A percentile compares a stretch with the other conserved stretches of the same genome.
These are phyloP conservation scores for Coregonus suidteri DNA, from an alignment of 2,797 vertebrate species.

Conservation along the genomic window DNA sequence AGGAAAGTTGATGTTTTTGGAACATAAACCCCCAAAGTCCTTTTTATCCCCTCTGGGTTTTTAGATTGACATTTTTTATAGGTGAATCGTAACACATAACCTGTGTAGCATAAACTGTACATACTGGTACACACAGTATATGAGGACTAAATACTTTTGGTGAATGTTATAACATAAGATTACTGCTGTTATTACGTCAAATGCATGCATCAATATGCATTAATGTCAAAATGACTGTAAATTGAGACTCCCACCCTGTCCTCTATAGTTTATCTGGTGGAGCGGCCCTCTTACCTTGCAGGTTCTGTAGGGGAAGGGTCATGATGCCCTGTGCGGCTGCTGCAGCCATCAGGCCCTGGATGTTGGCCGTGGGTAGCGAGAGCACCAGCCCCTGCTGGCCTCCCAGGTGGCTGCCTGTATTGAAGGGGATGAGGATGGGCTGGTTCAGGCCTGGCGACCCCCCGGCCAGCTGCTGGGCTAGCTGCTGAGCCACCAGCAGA, in stretches of 20 bases:
- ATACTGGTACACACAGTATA: neutral
- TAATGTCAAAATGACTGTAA: neutral
- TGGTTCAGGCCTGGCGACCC: constrained; percentile 91
- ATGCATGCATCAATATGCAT: neutral
- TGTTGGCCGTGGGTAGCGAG: constrained; percentile 94
- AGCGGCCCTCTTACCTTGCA: constrained; percentile 87
- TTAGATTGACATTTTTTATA: neutral
- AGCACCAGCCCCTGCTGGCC: constrained; percentile 98
- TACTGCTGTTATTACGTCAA: neutral
- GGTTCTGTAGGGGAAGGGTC: constrained; percentile 98
- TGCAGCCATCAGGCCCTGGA: constrained; percentile 97
- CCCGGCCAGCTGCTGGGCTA: constrained; percentile 94
- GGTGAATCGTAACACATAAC: neutral
- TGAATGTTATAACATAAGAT: neutral
- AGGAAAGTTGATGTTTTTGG: constrained; percentile 63
- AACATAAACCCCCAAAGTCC: constrained; percentile 61
- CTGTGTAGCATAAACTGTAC: neutral
- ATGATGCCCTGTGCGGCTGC: constrained; percentile 98
- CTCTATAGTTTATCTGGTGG: neutral
- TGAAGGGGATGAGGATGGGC: constrained; percentile 98
- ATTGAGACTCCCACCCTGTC: neutral
- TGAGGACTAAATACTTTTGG: neutral
- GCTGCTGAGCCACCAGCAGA: constrained; percentile 93
- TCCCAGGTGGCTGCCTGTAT: constrained; percentile 92
- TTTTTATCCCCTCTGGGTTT: constrained; percentile 55